Conservation (phyloP, 2,888 invertebrate genomes). For the Linnaemya vulpina region DNA sequence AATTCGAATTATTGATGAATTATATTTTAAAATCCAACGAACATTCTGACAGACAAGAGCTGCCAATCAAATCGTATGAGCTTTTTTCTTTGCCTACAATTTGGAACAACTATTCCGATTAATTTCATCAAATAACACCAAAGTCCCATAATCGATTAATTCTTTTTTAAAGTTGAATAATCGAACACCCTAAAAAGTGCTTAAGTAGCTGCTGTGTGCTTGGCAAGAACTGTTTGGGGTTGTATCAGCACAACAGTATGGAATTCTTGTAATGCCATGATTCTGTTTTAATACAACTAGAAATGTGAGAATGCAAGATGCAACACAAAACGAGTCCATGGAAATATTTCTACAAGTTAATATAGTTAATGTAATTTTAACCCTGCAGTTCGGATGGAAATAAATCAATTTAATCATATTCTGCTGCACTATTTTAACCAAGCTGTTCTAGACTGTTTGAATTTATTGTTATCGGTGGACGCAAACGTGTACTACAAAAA, state of each 20-base stretch:
- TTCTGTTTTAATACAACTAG: conserved; percentile 5
- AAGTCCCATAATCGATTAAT: not conserved
- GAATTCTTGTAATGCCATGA: conserved; percentile 16
- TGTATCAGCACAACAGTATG: not conserved
- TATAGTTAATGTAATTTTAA: not conserved
- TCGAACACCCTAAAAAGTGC: not conserved
- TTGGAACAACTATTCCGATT: not conserved
- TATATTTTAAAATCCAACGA: no score
- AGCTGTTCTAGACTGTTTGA: no score
- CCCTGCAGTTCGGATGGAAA: not conserved
- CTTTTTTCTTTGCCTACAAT: no score
- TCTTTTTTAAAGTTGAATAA: no score
- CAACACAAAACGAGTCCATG: not conserved
- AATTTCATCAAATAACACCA: no score
- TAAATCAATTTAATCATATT: no score
- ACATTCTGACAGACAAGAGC: no score
- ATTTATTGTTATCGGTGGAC: no score
- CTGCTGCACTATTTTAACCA: no score
- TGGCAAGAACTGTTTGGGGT: not conserved
- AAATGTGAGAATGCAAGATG: not conserved
- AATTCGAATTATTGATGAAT: no score
- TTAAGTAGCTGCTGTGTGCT: not conserved
- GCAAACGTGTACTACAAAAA: no score
- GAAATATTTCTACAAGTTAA: not conserved
- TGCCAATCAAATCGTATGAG: no score